These are phyloP conservation scores for Diprion similis DNA, from an alignment of 1,140 invertebrate genomes.

Conservation along the genomic window DNA sequence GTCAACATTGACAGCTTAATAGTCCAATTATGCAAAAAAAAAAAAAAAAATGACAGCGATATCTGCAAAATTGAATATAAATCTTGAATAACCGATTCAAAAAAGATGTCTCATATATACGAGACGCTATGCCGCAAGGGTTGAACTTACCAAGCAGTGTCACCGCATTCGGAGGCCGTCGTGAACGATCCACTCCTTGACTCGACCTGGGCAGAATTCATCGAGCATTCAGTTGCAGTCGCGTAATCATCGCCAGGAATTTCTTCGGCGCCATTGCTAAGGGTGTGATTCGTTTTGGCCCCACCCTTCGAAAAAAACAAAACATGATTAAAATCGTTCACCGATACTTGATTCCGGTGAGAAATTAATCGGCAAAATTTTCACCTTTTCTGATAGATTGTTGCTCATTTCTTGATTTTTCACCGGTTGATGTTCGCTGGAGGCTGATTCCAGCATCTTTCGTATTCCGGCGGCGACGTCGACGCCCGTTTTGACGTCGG, in stretches of 20 bases:
- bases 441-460: background rate
- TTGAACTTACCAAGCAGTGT: slow-evolving; percentile 29
- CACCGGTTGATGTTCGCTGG: background rate
- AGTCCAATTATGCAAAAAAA: too few species aligned
- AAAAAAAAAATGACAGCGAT: too few species aligned
- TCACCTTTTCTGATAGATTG: slow-evolving; percentile 37
- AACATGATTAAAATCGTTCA: too few species aligned
- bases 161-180: slow-evolving; percentile 71
- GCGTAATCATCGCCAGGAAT: slow-evolving; percentile 71
- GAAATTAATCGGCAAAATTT: slow-evolving; percentile 42
- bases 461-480: background rate
- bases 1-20: too few species aligned
- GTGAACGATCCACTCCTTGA: slow-evolving; percentile 72
- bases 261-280: slow-evolving; percentile 61
- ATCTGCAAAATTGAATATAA: too few species aligned
- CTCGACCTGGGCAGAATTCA: slow-evolving; percentile 61
- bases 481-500: background rate
- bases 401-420: background rate
- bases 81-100: too few species aligned
- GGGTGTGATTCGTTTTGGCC: too few species aligned
- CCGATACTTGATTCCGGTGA: background rate
- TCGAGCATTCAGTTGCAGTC: slow-evolving; percentile 74
- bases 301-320: too few species aligned
- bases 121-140: background rate
- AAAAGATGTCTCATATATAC: slow-evolving; percentile 3